A percentile compares a stretch with the other conserved stretches of the same genome.
Evolutionary conservation across 2,797 vertebrate species (phyloP).

Genomic region (Chaetodon trifasciatus): DNA sequence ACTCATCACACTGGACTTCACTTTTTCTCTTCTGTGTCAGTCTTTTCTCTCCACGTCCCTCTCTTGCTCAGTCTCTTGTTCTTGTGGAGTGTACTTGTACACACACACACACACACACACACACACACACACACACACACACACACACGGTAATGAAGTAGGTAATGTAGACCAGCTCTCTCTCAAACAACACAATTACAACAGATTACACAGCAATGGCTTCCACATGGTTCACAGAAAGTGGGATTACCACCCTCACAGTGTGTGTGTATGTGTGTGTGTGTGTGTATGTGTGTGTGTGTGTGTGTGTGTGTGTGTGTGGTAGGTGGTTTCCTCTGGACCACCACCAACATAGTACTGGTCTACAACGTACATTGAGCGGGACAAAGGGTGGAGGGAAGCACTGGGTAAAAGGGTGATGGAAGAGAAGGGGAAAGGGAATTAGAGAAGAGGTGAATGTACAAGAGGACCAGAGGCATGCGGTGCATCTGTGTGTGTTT

Average conservation of each 20-base stretch:
- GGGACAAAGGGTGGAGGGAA: slow-evolving; percentile 56
- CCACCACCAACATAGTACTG: slow-evolving; percentile 53
- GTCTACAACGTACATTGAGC: slow-evolving; percentile 50
- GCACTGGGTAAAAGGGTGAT: slow-evolving; percentile 48
- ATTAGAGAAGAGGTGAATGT: slow-evolving; percentile 19
- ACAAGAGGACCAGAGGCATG: slow-evolving; percentile 15
- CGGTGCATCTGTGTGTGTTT: slow-evolving; percentile 21
- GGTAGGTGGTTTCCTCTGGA: slow-evolving; percentile 68
- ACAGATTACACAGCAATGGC: slow-evolving; percentile 80
- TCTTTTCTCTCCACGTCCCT: slow-evolving; percentile 1
- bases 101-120: slow-evolving; percentile 27
- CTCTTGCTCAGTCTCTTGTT: slow-evolving; percentile 12
- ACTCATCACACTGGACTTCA: slow-evolving; percentile 1
- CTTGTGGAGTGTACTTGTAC: not conserved
- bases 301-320: not conserved
- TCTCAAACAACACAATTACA: slow-evolving; percentile 79
- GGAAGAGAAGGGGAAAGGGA: slow-evolving; percentile 30
- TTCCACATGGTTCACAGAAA: slow-evolving; percentile 82
- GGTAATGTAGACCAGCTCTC: slow-evolving; percentile 75
- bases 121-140: slow-evolving; percentile 18
- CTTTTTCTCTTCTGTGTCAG: not conserved
- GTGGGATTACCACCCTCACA: slow-evolving; percentile 73
- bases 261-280: too few species aligned
- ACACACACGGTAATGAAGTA: slow-evolving; percentile 59
- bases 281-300: slow-evolving; percentile 38